Conservation (phyloP, 2,797 vertebrate species). For the Onychomys leucogaster region DNA sequence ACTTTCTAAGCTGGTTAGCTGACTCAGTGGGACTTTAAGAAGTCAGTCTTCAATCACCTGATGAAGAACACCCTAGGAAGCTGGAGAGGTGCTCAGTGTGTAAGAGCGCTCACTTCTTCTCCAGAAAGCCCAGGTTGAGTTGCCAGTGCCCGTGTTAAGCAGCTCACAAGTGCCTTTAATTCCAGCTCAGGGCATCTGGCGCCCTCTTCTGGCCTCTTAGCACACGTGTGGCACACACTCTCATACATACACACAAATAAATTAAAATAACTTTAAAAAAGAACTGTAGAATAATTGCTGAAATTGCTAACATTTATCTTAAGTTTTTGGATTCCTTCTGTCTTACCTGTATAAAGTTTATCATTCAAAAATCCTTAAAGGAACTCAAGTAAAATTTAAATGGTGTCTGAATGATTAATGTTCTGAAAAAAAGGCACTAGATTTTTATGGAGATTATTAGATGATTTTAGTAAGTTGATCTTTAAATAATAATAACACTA, state of each 20-base stretch:
- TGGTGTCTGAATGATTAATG: slow-evolving; percentile 35
- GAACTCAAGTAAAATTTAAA: slow-evolving; percentile 22
- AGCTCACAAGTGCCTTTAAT: neutral
- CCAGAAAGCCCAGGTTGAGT: too few species aligned
- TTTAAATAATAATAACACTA: slow-evolving; percentile 48
- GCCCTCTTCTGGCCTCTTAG: neutral
- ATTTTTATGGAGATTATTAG: slow-evolving; percentile 36
- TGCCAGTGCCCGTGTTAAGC: neutral
- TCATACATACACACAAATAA: neutral
- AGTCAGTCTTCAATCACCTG: slow-evolving; percentile 19
- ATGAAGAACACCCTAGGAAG: neutral
- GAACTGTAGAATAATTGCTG: neutral
- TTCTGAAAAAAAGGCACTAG: slow-evolving; percentile 28
- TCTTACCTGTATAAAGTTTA: slow-evolving; percentile 8
- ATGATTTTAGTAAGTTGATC: slow-evolving; percentile 7
- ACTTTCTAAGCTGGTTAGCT: neutral
- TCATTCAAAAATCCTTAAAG: slow-evolving; percentile 47
- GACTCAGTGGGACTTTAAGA: neutral
- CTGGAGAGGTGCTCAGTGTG: too few species aligned
- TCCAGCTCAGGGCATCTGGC: neutral
- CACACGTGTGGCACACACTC: neutral
- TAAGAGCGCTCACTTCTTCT: too few species aligned
- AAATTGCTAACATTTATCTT: slow-evolving; percentile 44
- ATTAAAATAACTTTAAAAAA: neutral
- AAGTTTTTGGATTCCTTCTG: slow-evolving; percentile 43